Evolutionary conservation across 2,113 vertebrate genomes (phyloP), one percentile per base, ranked within the genome.

Genomic region (Triplophysa siluroides): DNA sequence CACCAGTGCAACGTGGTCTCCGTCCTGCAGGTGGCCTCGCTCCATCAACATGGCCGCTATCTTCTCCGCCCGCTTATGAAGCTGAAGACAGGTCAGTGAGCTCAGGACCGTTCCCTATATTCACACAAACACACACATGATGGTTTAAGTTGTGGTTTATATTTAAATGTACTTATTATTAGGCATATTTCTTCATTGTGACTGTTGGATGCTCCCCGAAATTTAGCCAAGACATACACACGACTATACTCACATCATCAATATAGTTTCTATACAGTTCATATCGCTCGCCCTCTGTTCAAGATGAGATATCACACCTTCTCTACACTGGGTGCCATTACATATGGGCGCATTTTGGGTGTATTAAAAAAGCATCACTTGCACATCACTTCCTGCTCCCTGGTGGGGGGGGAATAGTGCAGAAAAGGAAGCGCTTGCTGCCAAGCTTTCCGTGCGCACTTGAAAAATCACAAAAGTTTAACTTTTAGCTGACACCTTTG

Each of bases 1-100:
- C 79, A 99, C 96, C 78, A 99, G 92, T 76, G 97, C 97, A 3
- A 99, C 97, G 0, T 99, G 97, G 89, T 98, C 97, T 74, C 98
- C 98, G 12, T 98, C 97, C 88, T 98, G 96, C 78, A 98, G 92
- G 73, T 96, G 97, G 0, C 94, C 98, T 83, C 97, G 87, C 89
- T 99, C 98, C 92, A 95, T 94, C 87, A 99, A 89, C 95, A 99
- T 95, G 67, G 95, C 94, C 0, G 97, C 95, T 77, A 99, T 98
- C 90, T 98, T 96, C 92, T 99, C 98, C 0, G 98, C 96, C 45
- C 97, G 89, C 86, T 99, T 93, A 82, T 99, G 97, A 19, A 99
- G 93, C 93, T 99, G 97, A 86, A 97, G 94, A 76, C 98, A 99
- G 0, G 98, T 99, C 83, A 99, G 91, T 0, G 98, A 99, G 91